Percentiles rank a stretch among this genome's conserved stretches.
These are phyloP conservation scores for Acanthopleura granulata DNA, from an alignment of 2,888 invertebrate genomes.

Conservation along the genomic window DNA sequence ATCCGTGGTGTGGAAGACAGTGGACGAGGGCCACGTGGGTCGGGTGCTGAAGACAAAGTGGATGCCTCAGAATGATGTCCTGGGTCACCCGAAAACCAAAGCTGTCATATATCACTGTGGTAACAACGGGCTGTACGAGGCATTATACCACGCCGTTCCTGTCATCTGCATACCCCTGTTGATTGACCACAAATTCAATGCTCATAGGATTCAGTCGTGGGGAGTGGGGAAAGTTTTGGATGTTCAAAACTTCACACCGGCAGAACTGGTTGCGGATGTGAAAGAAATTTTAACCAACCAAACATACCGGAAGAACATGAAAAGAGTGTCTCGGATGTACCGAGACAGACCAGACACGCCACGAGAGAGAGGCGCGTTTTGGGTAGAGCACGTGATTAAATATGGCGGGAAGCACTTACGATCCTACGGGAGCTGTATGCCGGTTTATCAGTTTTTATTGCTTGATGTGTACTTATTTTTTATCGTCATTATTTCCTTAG, in stretches of 20 bases:
- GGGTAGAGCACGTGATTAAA: constrained; percentile 50
- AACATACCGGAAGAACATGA: constrained; percentile 31
- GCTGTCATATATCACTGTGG: constrained; percentile 52
- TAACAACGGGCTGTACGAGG: constrained; percentile 45
- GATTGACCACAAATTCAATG: constrained; percentile 42
- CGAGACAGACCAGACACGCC: constrained; percentile 31
- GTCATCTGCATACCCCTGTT: constrained; percentile 42
- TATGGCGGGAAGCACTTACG: constrained; percentile 46
- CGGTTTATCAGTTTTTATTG: constrained; percentile 31
- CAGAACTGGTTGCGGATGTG: constrained; percentile 30
- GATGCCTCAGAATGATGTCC: constrained; percentile 48
- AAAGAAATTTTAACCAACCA: constrained; percentile 30
- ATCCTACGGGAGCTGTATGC: constrained; percentile 33
- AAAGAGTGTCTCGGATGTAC: constrained; percentile 35
- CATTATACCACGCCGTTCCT: constrained; percentile 48
- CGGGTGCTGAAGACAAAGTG: constrained; percentile 33
- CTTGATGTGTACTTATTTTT: background rate
- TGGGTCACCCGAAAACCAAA: constrained; percentile 40
- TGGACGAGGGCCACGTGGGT: constrained; percentile 4
- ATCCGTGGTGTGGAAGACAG: background rate
- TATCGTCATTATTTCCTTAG: background rate
- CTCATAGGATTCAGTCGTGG: constrained; percentile 31
- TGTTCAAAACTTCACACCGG: constrained; percentile 27
- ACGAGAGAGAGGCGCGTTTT: constrained; percentile 40
- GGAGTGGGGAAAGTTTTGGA: constrained; percentile 39